phyloP scores from a whole-genome alignment of 2,888 invertebrate species.

The Dromius quadrimaculatus region DNA sequence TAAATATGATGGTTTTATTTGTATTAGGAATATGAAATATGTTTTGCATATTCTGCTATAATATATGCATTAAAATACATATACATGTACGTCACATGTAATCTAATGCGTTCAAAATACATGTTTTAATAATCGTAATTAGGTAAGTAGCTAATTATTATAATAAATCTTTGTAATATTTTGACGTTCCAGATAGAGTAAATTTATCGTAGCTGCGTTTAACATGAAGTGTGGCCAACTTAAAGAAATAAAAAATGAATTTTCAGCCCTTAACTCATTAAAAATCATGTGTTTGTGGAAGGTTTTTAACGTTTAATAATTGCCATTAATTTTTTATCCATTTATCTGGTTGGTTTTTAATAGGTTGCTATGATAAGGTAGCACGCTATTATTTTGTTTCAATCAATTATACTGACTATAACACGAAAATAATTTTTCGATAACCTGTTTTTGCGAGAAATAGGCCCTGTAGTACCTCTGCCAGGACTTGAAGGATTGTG shows the following conservation, averaged over 20 bases:
- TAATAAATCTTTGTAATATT: slow-evolving; percentile 38
- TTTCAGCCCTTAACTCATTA: slow-evolving; percentile 3
- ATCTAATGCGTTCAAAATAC: slow-evolving; percentile 34
- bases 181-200: slow-evolving; percentile 31
- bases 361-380: slow-evolving; percentile 25
- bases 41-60: background rate
- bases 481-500: slow-evolving; percentile 13
- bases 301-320: slow-evolving; percentile 42
- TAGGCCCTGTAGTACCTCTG: no score
- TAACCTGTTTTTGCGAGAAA: no score
- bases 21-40: slow-evolving; percentile 20
- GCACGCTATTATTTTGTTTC: no score
- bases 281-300: slow-evolving; percentile 34
- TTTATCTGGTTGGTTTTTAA: slow-evolving; percentile 20
- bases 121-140: slow-evolving; percentile 43
- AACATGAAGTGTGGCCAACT: slow-evolving; percentile 18
- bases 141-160: slow-evolving; percentile 38
- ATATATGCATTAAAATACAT: slow-evolving; percentile 24
- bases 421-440: no score
- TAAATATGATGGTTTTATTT: slow-evolving; percentile 1
- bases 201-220: slow-evolving; percentile 32
- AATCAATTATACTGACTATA: no score
- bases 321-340: slow-evolving; percentile 40
- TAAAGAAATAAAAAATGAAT: slow-evolving; percentile 22
- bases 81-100: slow-evolving; percentile 20